Evolutionary conservation across 2,888 invertebrate genomes (phyloP).

Genomic region (Empis stercorea): DNA sequence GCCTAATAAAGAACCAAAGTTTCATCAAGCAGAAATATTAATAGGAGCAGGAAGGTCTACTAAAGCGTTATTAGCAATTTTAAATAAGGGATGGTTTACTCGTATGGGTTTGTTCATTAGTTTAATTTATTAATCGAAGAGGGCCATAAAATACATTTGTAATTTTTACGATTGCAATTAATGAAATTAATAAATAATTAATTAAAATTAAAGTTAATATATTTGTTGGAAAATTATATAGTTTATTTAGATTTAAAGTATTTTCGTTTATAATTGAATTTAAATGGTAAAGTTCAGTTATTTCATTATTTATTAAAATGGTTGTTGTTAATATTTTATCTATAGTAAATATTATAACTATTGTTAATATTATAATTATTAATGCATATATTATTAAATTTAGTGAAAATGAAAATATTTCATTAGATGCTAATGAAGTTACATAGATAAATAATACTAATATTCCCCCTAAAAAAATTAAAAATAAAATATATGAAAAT

Average conservation of each 20-base stretch:
- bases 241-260: slow-evolving; percentile 40
- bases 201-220: slow-evolving; percentile 41
- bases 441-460: slow-evolving; percentile 53
- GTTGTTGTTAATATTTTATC: slow-evolving; percentile 25
- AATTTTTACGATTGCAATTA: slow-evolving; percentile 45
- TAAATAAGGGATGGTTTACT: slow-evolving; percentile 38
- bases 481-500: slow-evolving; percentile 48
- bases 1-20: slow-evolving; percentile 53
- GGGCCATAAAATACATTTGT: slow-evolving; percentile 43
- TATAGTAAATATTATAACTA: slow-evolving; percentile 20
- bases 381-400: slow-evolving; percentile 24
- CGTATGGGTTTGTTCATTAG: slow-evolving; percentile 39
- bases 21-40: slow-evolving; percentile 53
- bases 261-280: slow-evolving; percentile 31
- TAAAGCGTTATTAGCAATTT: slow-evolving; percentile 46
- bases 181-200: slow-evolving; percentile 45
- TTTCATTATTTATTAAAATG: slow-evolving; percentile 35
- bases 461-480: slow-evolving; percentile 50
- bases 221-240: slow-evolving; percentile 41
- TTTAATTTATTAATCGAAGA: slow-evolving; percentile 38
- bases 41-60: slow-evolving; percentile 46
- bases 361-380: slow-evolving; percentile 18
- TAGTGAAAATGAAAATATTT: slow-evolving; percentile 39
- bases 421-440: slow-evolving; percentile 47
- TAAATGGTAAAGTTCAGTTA: slow-evolving; percentile 23